Evolutionary conservation across 2,888 invertebrate species (phyloP).

Genomic region (Lottia scabra): DNA sequence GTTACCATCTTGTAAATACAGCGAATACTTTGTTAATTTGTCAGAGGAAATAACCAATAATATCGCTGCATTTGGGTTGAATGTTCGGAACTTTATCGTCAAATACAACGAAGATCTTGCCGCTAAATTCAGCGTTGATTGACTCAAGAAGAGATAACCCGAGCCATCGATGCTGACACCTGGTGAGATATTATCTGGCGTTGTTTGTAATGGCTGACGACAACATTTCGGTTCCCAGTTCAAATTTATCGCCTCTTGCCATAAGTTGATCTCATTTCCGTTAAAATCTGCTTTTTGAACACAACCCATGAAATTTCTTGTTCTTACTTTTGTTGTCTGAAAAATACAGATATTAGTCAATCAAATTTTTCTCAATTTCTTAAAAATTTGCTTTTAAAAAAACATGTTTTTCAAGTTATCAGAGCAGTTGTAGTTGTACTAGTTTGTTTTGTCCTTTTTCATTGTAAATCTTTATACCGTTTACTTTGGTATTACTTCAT

Average conservation of each 20-base stretch:
- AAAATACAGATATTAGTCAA: background rate
- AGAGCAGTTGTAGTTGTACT: no score
- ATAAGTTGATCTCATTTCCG: slow-evolving; percentile 32
- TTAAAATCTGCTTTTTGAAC: slow-evolving; percentile 35
- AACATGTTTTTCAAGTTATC: no score
- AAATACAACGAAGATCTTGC: slow-evolving; percentile 19
- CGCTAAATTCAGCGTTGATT: slow-evolving; percentile 17
- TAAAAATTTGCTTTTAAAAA: no score
- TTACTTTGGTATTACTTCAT: no score
- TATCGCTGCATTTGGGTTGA: slow-evolving; percentile 33
- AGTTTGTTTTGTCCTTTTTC: no score
- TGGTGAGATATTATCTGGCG: slow-evolving; percentile 5
- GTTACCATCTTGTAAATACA: slow-evolving; percentile 23
- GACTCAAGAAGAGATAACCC: slow-evolving; percentile 28
- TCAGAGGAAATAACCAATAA: slow-evolving; percentile 23
- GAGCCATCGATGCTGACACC: slow-evolving; percentile 38
- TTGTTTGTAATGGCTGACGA: slow-evolving; percentile 20
- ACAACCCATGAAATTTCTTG: slow-evolving; percentile 40
- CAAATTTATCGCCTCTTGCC: slow-evolving; percentile 27
- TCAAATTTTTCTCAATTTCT: no score
- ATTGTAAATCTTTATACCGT: no score
- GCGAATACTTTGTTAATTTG: background rate
- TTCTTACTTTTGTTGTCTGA: slow-evolving; percentile 23
- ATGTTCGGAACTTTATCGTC: slow-evolving; percentile 41
- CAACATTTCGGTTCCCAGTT: slow-evolving; percentile 34